These are phyloP conservation scores for Andrena hattorfiana DNA, from an alignment of 2,888 invertebrate species.

Conservation along the genomic window DNA sequence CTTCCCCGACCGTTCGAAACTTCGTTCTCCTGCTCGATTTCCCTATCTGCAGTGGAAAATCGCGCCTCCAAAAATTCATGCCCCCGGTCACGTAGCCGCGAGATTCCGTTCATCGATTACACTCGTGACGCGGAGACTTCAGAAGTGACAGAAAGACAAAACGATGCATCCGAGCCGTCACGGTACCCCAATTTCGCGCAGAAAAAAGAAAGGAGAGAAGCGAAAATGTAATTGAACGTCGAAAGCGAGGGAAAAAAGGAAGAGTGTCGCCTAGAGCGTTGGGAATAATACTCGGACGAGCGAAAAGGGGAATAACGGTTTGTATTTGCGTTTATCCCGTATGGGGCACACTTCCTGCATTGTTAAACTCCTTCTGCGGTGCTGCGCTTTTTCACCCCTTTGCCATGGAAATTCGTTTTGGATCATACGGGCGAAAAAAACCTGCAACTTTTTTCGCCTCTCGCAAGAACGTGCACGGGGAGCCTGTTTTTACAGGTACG, in stretches of 20 bases:
- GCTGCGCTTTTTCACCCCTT: slow-evolving; percentile 24
- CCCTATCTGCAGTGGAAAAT: neutral
- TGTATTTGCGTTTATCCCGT: slow-evolving; percentile 50
- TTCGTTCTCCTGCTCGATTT: neutral
- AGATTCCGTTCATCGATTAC: neutral
- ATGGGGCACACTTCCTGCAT: slow-evolving; percentile 22
- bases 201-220: neutral
- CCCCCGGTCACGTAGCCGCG: neutral
- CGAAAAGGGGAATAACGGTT: slow-evolving; percentile 13
- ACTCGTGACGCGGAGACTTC: neutral
- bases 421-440: slow-evolving; percentile 6
- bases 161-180: neutral
- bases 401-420: slow-evolving; percentile 26
- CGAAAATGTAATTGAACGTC: slow-evolving; percentile 6
- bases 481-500: neutral
- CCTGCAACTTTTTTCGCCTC: neutral
- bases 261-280: slow-evolving; percentile 6
- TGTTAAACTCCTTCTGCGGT: slow-evolving; percentile 26
- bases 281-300: slow-evolving; percentile 15
- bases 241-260: slow-evolving; percentile 6
- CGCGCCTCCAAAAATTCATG: neutral
- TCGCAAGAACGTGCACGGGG: neutral
- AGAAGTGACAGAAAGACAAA: neutral
- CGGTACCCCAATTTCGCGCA: neutral
- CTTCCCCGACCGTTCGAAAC: neutral